Evolutionary conservation across 92 coral and sea anemone species (phyloP).

Genomic region (Zoanthus sansibaricus): DNA sequence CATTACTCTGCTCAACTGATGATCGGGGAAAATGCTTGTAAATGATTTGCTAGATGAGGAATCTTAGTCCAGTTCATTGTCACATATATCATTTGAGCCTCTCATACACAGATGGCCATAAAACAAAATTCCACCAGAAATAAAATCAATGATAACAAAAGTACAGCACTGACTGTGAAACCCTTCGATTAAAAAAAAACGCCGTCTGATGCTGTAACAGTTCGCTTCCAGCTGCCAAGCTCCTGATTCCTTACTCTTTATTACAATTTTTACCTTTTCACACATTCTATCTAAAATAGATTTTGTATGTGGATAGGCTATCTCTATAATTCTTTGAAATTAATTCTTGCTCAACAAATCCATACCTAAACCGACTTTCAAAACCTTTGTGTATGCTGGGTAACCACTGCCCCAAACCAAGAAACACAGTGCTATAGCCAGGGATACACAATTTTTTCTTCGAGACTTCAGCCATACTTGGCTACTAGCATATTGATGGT

Average conservation of each 20-base stretch:
- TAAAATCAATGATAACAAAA: too few species aligned
- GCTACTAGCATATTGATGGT: neutral
- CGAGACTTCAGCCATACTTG: neutral
- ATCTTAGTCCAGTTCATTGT: too few species aligned
- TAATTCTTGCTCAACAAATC: slow-evolving; percentile 18
- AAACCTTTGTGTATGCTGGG: slow-evolving; percentile 37
- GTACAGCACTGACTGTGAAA: too few species aligned
- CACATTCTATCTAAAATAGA: slow-evolving; percentile 41
- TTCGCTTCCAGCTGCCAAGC: too few species aligned
- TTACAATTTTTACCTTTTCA: slow-evolving; percentile 29
- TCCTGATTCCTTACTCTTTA: neutral
- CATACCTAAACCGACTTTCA: slow-evolving; percentile 48
- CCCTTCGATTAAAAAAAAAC: too few species aligned
- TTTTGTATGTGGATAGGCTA: slow-evolving; percentile 51
- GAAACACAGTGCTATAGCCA: neutral
- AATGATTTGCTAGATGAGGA: too few species aligned
- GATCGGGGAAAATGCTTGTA: too few species aligned
- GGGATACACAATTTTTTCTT: neutral
- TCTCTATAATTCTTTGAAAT: slow-evolving; percentile 26
- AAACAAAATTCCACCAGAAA: too few species aligned
- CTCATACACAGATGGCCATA: too few species aligned
- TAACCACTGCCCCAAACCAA: slow-evolving; percentile 30
- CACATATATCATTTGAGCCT: too few species aligned
- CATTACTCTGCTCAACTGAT: too few species aligned
- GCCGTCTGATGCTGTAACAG: too few species aligned